Base-by-base conservation (phyloP, 2,113 vertebrate species). In the Procavia capensis region DNA sequence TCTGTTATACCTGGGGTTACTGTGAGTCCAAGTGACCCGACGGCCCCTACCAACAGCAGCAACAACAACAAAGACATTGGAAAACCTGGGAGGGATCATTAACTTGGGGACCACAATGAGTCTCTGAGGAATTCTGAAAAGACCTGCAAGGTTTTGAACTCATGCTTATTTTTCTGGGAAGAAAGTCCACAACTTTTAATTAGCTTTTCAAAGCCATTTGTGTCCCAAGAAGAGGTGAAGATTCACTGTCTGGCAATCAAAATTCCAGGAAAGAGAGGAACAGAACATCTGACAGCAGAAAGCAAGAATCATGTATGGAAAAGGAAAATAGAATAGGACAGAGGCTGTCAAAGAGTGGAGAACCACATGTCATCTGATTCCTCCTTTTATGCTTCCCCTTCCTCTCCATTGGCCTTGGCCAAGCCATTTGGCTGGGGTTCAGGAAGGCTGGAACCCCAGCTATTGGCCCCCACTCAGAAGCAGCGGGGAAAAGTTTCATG, bases 371-470 rank as follows among this genome's bases (percentile, higher is more conserved):
- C 11, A 1, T 24, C 41, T 43, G 19, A 1, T 27, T 25, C 43
- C 9, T 72, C 25, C 22, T 70, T 63, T 72, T 34, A 25, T 19
- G 45, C 41, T 59, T 31, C 43, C 86, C 43, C 41, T 9, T 63
- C 41, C 25, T 59, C 57, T 92, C 2, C 79, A 76, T 64, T 87
- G 88, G 95, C 94, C 91, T 0, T 0, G 57, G 93, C 97, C 97
- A 97, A 97, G 72, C 95, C 96, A 91, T 95, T 72, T 95, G 22
- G 1, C 96, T 96, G 88, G 54, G 64, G 93, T 98, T 97, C 95
- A 95, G 85, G 88, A 87, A 93, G 75, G 70, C 95, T 91, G 61
- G 97, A 97, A 97, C 70, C 17, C 66, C 9, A 1, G 75, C 80
- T 86, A 82, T 94, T 98, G 96, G 91, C 88, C 59, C 59, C 57